A percentile compares a stretch with the other conserved stretches of the same genome.
phyloP scores from a whole-genome alignment of 1,140 invertebrate species.

The Heliconius hewitsoni region DNA sequence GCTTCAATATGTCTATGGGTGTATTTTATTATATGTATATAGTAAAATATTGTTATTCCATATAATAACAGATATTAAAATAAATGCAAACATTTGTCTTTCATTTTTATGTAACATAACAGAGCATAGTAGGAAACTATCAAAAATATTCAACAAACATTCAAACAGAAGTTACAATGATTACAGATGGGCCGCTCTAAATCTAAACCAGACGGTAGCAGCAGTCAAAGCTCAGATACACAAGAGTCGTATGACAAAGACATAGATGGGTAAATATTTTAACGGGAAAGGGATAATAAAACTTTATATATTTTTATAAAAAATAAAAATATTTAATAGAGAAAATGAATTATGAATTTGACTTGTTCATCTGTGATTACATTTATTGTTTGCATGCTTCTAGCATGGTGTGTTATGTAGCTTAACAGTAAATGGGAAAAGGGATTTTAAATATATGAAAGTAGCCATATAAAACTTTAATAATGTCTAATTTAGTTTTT shows the following conservation, averaged over 20 bases:
- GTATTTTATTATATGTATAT: background rate
- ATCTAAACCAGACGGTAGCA: conserved; percentile 58
- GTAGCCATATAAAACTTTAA: no score
- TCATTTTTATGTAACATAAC: conserved; percentile 14
- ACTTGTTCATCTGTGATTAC: background rate
- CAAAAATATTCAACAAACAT: conserved; percentile 7
- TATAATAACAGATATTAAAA: conserved; percentile 23
- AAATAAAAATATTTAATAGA: background rate
- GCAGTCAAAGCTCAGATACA: conserved; percentile 65
- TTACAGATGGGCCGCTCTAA: conserved; percentile 75
- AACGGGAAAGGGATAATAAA: conserved; percentile 13
- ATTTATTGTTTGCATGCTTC: background rate
- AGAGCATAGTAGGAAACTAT: background rate
- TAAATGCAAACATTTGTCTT: conserved; percentile 27
- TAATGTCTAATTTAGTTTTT: no score
- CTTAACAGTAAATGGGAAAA: background rate
- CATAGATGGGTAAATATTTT: conserved; percentile 74
- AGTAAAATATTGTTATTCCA: background rate
- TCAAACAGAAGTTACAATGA: conserved; percentile 53
- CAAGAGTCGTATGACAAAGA: conserved; percentile 67
- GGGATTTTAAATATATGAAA: no score
- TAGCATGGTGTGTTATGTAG: background rate
- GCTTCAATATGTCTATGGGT: background rate
- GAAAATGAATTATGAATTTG: background rate
- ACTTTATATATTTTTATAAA: background rate